These are phyloP conservation scores for Patiria miniata DNA, from an alignment of 35 echinoderm and acorn worm genomes.

Conservation along the genomic window DNA sequence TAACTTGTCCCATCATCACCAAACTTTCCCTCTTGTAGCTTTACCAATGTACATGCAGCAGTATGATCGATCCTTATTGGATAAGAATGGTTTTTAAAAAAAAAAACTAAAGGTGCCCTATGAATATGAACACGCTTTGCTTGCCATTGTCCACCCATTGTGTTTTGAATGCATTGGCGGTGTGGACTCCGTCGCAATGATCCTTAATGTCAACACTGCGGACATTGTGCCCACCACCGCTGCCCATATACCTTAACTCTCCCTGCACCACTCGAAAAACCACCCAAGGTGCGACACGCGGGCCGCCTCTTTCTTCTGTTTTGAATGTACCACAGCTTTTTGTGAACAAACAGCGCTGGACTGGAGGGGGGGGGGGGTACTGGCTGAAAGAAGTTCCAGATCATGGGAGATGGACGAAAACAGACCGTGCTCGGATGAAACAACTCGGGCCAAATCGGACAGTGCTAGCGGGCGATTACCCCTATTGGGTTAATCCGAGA, in stretches of 20 bases:
- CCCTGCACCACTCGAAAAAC: background rate
- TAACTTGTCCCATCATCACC: too few relatives aligned
- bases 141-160: background rate
- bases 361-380: too few relatives aligned
- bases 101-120: background rate
- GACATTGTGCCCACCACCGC: background rate
- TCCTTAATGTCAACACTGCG: background rate
- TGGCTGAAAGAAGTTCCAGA: too few relatives aligned
- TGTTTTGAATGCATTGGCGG: slow-evolving; percentile 1
- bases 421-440: too few relatives aligned
- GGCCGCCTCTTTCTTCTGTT: background rate
- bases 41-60: too few relatives aligned
- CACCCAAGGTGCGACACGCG: slow-evolving; percentile 7
- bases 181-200: background rate
- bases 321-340: background rate
- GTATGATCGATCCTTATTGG: too few relatives aligned
- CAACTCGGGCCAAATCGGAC: too few relatives aligned
- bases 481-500: too few relatives aligned
- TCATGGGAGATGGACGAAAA: too few relatives aligned
- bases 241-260: background rate
- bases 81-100: too few relatives aligned
- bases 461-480: too few relatives aligned
- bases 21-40: too few relatives aligned
- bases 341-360: background rate
- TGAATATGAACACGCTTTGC: background rate